Evolutionary conservation across 2,797 vertebrate species (phyloP).

Genomic region (Morus bassanus): DNA sequence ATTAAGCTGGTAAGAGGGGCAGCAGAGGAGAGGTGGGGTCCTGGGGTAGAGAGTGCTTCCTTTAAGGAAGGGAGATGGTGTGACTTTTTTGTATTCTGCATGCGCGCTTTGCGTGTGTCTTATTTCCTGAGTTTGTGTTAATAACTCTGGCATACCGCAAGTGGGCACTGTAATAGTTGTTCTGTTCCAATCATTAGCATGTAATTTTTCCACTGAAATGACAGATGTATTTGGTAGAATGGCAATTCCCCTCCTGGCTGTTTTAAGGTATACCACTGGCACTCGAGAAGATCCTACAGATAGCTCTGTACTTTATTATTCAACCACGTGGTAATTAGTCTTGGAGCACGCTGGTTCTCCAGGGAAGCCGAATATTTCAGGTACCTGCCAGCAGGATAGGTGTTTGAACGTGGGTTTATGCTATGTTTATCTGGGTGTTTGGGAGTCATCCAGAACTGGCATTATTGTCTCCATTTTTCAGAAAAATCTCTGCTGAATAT

Average conservation of each 20-base stretch:
- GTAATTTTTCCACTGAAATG: not conserved
- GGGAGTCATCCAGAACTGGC: not conserved
- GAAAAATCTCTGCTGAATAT: not conserved
- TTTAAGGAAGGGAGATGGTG: not conserved
- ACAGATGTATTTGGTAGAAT: not conserved
- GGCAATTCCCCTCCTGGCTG: not conserved
- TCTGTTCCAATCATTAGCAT: not conserved
- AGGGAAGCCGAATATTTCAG: not conserved
- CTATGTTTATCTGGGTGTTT: not conserved
- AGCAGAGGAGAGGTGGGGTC: not conserved
- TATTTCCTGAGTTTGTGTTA: not conserved
- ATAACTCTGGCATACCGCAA: not conserved
- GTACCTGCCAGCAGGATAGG: not conserved
- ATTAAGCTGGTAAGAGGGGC: not conserved
- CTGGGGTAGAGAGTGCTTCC: not conserved
- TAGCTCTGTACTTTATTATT: not conserved
- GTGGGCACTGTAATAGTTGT: not conserved
- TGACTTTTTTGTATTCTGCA: not conserved
- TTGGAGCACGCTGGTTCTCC: not conserved
- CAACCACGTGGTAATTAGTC: not conserved
- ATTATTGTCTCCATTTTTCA: not conserved
- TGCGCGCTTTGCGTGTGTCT: not conserved
- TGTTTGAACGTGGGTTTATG: not conserved
- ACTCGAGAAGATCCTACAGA: not conserved
- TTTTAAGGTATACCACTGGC: not conserved